Base-by-base conservation (phyloP, 2,113 vertebrate species). In the Gymnarchus niloticus region DNA sequence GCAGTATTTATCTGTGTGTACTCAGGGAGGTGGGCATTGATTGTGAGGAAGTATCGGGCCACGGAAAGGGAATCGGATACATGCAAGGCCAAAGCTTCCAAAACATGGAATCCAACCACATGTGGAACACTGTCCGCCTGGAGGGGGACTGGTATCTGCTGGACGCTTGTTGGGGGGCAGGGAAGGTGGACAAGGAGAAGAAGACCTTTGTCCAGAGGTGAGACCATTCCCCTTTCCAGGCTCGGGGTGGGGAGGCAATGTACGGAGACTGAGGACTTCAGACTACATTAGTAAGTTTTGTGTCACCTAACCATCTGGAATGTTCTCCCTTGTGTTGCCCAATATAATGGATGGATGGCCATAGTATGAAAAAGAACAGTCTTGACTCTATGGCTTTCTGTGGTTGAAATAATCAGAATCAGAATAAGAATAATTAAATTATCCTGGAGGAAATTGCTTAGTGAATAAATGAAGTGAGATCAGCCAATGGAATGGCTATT, bases 131-230 rank as follows among this genome's bases (percentile, higher is more conserved):
- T 0, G 90, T 92, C 84, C 91, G 94, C 57, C 89, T 95, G 82
- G 94, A 88, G 23, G 93, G 92, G 21, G 92, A 94, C 86, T 94
- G 92, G 95, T 92, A 91, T 87, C 95, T 96, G 7, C 88, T 96
- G 93, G 95, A 94, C 6, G 92, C 94, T 86, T 96, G 94, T 82
- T 96, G 95, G 96, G 96, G 95, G 0, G 94, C 96, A 1, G 96
- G 96, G 3, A 92, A 88, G 0, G 94, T 96, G 10, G 93, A 95
- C 81, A 88, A 91, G 83, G 91, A 94, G 21, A 89, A 86, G 3
- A 91, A 92, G 86, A 85, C 91, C 87, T 96, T 96, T 41, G 49
- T 94, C 61, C 94, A 94, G 91, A 95, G 94, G 95, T 97, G 37
- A 57, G 56, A 48, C 44, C 8, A n/a, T 8, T 3, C 65, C 33